phyloP scores from a whole-genome alignment of 2,888 invertebrate species.

The Eupithecia vulgata region DNA sequence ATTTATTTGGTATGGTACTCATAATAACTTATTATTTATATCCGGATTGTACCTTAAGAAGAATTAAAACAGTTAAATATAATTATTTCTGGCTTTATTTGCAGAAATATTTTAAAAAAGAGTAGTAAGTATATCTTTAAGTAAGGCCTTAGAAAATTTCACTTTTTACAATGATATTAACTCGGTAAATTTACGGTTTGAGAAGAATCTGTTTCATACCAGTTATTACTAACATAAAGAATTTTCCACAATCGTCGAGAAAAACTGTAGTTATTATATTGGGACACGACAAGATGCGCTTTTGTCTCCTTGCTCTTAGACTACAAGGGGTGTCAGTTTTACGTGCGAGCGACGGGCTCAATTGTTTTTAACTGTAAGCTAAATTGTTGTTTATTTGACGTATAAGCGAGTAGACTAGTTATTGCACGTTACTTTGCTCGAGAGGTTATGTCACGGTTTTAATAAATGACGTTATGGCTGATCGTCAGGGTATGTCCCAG shows the following conservation, averaged over 20 bases:
- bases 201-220: too few species aligned
- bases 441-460: not conserved
- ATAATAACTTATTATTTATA: too few species aligned
- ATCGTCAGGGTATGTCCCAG: not conserved
- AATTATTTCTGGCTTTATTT: too few species aligned
- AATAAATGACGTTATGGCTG: not conserved
- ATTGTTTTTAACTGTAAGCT: conserved; percentile 27
- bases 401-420: conserved; percentile 1
- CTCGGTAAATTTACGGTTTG: too few species aligned
- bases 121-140: too few species aligned
- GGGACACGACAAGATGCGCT: not conserved
- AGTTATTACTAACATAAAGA: too few species aligned
- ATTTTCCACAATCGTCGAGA: not conserved
- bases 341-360: conserved; percentile 26
- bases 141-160: too few species aligned
- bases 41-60: too few species aligned
- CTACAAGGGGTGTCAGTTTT: conserved; percentile 33
- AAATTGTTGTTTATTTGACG: conserved; percentile 15
- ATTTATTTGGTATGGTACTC: too few species aligned
- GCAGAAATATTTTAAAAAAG: too few species aligned
- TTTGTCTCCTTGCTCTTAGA: not conserved
- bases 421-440: not conserved
- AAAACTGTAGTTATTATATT: not conserved
- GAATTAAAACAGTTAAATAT: too few species aligned
- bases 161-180: too few species aligned